Percentiles rank a stretch among this genome's conserved stretches.
Evolutionary conservation across 2,888 invertebrate species (phyloP).

Genomic region (Drosophila kuntzei): DNA sequence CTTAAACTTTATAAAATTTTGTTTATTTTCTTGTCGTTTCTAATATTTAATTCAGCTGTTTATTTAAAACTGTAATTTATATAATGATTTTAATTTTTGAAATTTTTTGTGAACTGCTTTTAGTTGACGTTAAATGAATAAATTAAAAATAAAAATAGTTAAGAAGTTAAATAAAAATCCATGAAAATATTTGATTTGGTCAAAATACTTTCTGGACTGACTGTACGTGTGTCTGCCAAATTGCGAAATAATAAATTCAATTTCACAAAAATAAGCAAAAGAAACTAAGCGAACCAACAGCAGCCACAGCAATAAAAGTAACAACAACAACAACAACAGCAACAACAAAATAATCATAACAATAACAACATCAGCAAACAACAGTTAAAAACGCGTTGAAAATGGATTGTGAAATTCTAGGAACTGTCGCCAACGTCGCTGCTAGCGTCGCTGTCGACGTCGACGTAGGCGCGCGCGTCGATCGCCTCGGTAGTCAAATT

Average conservation of each 20-base stretch:
- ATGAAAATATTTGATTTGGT: too few relatives aligned
- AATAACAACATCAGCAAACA: conserved; percentile 36
- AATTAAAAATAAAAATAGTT: too few relatives aligned
- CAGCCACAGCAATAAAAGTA: conserved; percentile 18
- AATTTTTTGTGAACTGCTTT: too few relatives aligned
- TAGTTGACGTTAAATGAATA: too few relatives aligned
- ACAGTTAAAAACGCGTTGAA: conserved; percentile 53
- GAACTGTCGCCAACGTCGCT: conserved; percentile 40
- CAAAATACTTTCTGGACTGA: too few relatives aligned
- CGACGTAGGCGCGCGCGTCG: conserved; percentile 8
- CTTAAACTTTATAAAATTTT: too few relatives aligned
- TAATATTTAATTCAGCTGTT: too few relatives aligned
- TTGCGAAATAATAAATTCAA: conserved; percentile 77
- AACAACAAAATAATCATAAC: conserved; percentile 2
- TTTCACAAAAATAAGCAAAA: conserved; percentile 72
- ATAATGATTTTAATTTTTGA: too few relatives aligned
- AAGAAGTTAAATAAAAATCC: too few relatives aligned
- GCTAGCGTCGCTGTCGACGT: conserved; percentile 13
- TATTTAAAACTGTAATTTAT: too few relatives aligned
- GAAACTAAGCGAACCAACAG: conserved; percentile 44
- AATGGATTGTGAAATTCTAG: conserved; percentile 76
- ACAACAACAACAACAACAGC: conserved; percentile 20
- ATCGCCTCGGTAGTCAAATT: conserved; percentile 50
- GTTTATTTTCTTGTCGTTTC: too few relatives aligned
- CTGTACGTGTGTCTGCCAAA: conserved; percentile 40